A percentile compares a stretch with the other conserved stretches of the same genome.
phyloP scores from a whole-genome alignment of 2,797 vertebrate genomes.

The Simalia tracyae region DNA sequence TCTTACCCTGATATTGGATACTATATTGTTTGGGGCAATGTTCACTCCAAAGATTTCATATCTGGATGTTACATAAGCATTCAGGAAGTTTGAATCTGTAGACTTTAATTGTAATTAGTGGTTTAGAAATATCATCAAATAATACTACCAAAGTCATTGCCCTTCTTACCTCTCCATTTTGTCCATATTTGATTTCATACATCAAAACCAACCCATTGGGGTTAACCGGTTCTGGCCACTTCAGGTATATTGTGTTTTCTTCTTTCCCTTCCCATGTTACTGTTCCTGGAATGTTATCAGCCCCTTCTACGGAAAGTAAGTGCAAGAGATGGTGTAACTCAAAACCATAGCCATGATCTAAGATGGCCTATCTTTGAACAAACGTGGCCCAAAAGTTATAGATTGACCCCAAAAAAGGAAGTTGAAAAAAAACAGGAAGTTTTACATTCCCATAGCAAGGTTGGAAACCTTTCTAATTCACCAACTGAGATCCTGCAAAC shows the following conservation, averaged over 20 bases:
- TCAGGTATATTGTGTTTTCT: constrained; percentile 85
- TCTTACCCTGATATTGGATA: neutral
- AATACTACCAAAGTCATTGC: neutral
- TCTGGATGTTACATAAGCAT: no score
- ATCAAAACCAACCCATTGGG: constrained; percentile 95
- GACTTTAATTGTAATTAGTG: no score
- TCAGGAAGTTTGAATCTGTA: no score
- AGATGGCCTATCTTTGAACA: neutral
- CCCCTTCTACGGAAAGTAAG: constrained; percentile 79
- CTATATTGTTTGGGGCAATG: neutral
- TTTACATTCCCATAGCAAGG: neutral
- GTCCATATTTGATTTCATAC: constrained; percentile 93
- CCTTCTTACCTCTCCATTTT: constrained; percentile 82
- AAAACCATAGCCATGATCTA: neutral
- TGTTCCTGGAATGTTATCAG: constrained; percentile 91
- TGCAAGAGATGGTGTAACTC: neutral
- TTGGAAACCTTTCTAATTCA: no score
- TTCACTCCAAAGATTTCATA: neutral
- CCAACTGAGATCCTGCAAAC: no score
- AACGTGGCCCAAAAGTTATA: neutral
- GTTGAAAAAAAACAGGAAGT: neutral
- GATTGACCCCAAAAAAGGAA: neutral
- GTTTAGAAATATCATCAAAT: no score
- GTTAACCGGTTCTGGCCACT: constrained; percentile 86
- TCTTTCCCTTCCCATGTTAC: constrained; percentile 84